Conservation (phyloP, 2,888 invertebrate genomes). For the Stenchaetothrips biformis region DNA sequence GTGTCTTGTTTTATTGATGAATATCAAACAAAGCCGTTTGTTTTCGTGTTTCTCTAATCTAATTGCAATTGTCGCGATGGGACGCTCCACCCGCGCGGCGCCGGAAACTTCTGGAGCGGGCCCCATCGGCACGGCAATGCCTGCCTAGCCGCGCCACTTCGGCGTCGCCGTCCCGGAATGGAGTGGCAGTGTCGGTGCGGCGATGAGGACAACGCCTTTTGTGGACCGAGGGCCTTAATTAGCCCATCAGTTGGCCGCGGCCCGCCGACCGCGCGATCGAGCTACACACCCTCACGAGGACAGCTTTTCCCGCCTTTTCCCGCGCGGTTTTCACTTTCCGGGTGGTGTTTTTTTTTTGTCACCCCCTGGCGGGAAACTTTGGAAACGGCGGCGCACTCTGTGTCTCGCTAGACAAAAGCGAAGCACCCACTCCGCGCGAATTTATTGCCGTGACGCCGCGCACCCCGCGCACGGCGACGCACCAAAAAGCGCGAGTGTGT, state of each 20-base stretch:
- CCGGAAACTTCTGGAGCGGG: background rate
- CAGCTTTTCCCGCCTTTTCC: no score
- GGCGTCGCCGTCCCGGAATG: background rate
- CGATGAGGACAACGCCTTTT: no score
- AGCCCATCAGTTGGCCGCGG: no score
- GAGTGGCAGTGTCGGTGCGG: background rate
- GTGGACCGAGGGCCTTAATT: no score
- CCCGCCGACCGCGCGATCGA: no score
- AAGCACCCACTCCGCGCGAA: constrained; percentile 10
- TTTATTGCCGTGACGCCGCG: constrained; percentile 8
- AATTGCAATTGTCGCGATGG: no score
- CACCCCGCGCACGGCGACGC: background rate
- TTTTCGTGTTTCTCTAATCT: no score
- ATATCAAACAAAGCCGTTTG: no score
- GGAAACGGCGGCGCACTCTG: background rate
- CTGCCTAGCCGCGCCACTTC: background rate
- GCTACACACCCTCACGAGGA: no score
- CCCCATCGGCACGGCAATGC: background rate
- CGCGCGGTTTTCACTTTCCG: no score
- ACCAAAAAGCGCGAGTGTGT: background rate
- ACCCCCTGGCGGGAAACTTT: background rate
- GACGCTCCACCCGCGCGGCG: no score
- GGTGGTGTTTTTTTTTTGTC: background rate
- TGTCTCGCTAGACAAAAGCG: background rate
- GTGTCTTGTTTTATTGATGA: no score